Conservation (phyloP, 2,797 vertebrate genomes). For the Triplophysa bombifrons region DNA sequence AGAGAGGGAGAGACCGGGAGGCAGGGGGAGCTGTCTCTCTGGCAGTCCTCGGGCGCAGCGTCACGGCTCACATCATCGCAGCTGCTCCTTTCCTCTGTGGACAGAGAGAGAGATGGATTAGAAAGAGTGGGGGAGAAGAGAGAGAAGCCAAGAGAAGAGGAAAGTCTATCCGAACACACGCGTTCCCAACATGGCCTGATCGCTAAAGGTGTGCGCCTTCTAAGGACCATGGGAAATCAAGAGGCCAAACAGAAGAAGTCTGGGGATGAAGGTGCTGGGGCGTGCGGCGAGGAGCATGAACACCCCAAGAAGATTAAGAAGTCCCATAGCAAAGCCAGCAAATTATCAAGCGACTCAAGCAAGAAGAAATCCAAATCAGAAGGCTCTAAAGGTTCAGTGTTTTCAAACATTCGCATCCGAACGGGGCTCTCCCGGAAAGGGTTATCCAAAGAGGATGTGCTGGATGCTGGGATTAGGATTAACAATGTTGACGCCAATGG, state of each 20-base stretch:
- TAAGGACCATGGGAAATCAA: slow-evolving; percentile 92
- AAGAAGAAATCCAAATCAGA: slow-evolving; percentile 87
- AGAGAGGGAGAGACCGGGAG: slow-evolving; percentile 72
- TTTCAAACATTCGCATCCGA: slow-evolving; percentile 90
- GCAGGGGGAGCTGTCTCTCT: slow-evolving; percentile 65
- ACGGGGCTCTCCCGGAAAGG: slow-evolving; percentile 86
- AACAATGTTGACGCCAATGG: slow-evolving; percentile 15
- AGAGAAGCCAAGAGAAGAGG: slow-evolving; percentile 64
- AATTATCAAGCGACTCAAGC: slow-evolving; percentile 71
- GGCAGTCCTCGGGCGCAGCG: slow-evolving; percentile 49
- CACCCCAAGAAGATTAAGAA: slow-evolving; percentile 83
- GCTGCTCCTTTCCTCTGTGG: slow-evolving; percentile 64
- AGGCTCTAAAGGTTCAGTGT: slow-evolving; percentile 84
- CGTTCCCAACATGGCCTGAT: slow-evolving; percentile 82
- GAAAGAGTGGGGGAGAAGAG: slow-evolving; percentile 54
- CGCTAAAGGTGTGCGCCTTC: slow-evolving; percentile 70
- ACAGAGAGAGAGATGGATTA: slow-evolving; percentile 65
- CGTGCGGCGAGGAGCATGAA: slow-evolving; percentile 77
- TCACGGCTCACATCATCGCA: slow-evolving; percentile 71
- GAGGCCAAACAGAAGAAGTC: slow-evolving; percentile 89
- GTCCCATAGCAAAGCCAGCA: slow-evolving; percentile 76
- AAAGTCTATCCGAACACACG: slow-evolving; percentile 63
- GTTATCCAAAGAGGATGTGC: slow-evolving; percentile 81
- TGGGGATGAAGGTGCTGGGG: slow-evolving; percentile 69
- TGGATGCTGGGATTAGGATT: slow-evolving; percentile 47